Evolutionary conservation across 2,113 vertebrate species (phyloP).

Genomic region (Riparia riparia): DNA sequence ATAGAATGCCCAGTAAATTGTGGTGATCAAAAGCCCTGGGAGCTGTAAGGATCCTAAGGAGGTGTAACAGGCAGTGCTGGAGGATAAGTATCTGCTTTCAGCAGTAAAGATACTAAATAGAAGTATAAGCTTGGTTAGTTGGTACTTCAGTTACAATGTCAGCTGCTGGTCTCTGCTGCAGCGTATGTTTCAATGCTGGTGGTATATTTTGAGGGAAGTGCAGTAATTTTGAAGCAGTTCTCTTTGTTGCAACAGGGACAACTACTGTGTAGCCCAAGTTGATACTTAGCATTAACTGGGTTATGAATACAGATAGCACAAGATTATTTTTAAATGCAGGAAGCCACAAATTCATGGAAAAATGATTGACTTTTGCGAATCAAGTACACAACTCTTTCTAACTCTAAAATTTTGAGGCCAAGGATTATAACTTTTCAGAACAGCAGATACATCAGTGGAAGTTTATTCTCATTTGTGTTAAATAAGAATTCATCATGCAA

Average conservation of each 20-base stretch:
- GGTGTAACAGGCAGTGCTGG: background rate
- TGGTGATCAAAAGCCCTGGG: background rate
- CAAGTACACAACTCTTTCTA: background rate
- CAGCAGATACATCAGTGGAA: background rate
- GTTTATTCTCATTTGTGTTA: background rate
- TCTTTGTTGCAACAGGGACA: background rate
- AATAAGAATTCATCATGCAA: background rate
- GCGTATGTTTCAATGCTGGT: background rate
- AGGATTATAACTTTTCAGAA: background rate
- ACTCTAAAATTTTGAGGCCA: background rate
- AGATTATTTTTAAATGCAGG: background rate
- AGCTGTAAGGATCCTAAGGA: background rate
- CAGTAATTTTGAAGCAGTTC: background rate
- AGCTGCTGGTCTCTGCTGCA: background rate
- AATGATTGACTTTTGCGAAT: background rate
- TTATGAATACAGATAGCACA: background rate
- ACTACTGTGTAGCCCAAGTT: background rate
- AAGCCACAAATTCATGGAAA: background rate
- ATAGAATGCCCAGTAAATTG: background rate
- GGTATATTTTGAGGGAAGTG: background rate
- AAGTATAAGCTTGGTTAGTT: background rate
- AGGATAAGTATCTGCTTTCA: background rate
- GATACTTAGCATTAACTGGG: background rate
- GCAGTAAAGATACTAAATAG: background rate
- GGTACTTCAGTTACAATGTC: background rate